Base-by-base conservation (phyloP, 2,888 invertebrate genomes). In the Mycalesis mineus region DNA sequence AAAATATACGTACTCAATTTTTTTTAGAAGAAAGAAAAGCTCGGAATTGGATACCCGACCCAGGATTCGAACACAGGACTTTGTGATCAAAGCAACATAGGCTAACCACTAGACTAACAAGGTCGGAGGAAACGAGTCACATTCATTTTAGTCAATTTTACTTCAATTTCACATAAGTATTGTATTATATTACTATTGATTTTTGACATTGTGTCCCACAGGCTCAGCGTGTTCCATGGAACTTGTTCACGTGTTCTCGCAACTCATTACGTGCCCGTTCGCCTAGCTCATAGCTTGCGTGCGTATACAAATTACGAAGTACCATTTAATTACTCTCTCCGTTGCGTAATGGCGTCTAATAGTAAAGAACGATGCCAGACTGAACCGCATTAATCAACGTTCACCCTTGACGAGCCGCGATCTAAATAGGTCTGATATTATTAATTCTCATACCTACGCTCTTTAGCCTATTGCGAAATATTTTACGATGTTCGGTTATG, bases 371-470 rank as follows among this genome's bases (percentile, higher is more conserved):
- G 63, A 60, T 55, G 62, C 57, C 62, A 64, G 58, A 56, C 69
- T 68, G 72, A 71, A 72, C 73, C 73, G 71, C 74, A 83, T 83
- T 82, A 82, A 83, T 83, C 79, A 82, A 74, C 74, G 67, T 63
- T 64, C 60, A 63, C 65, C 63, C 64, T 65, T 64, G 65, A 62
- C 54, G 56, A 57, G 55, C 52, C 58, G 63, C 59, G 59, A 57
- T 62, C 63, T 66, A 62, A 59, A 65, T 58, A 66, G 66, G 67
- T 70, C 68, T 63, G 59, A 67, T 57, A 58, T 58, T 48, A 61
- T 68, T 66, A 36, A 36, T 36, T 69, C 50, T 60, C 61, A 53
- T 28, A 57, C 11, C 4, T 44, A 41, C 33, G 39, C 7, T 39
- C 15, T 61, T 67, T 44, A 36, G 48, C 53, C 13, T 40, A 15